A percentile compares a stretch with the other conserved stretches of the same genome.
phyloP scores from a whole-genome alignment of 2,888 invertebrate species.

The Mellilla xanthometata region DNA sequence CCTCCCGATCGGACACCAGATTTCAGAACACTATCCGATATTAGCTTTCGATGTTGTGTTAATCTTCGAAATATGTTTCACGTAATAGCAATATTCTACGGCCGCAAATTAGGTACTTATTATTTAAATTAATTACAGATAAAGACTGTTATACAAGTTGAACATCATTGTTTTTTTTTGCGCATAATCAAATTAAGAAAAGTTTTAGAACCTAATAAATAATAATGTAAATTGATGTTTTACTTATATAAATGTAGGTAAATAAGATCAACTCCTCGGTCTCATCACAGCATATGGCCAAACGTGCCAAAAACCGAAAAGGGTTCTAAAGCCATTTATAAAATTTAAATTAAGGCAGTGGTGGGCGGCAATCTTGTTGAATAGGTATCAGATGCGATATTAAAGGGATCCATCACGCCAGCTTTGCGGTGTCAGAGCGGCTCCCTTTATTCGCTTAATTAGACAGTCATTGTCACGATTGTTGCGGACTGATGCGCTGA shows the following conservation, averaged over 20 bases:
- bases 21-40: slow-evolving; percentile 57
- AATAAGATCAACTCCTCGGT: no score
- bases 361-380: slow-evolving; percentile 42
- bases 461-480: slow-evolving; percentile 68
- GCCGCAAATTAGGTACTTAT: no score
- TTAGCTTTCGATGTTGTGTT: slow-evolving; percentile 48
- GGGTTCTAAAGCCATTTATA: slow-evolving; percentile 33
- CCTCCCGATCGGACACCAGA: slow-evolving; percentile 68
- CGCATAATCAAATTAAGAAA: no score
- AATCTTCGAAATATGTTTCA: slow-evolving; percentile 33
- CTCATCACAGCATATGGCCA: not conserved
- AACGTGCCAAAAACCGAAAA: slow-evolving; percentile 21
- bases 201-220: no score
- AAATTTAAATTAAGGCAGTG: slow-evolving; percentile 50
- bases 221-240: no score
- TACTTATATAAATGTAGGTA: no score
- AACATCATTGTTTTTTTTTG: no score
- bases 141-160: no score
- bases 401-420: slow-evolving; percentile 78
- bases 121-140: no score
- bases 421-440: slow-evolving; percentile 77
- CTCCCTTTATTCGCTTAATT: slow-evolving; percentile 77
- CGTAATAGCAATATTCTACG: no score
- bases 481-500: slow-evolving; percentile 42
- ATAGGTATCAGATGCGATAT: slow-evolving; percentile 58